phyloP scores from a whole-genome alignment of 2,888 invertebrate genomes.

The Andrena marginata region DNA sequence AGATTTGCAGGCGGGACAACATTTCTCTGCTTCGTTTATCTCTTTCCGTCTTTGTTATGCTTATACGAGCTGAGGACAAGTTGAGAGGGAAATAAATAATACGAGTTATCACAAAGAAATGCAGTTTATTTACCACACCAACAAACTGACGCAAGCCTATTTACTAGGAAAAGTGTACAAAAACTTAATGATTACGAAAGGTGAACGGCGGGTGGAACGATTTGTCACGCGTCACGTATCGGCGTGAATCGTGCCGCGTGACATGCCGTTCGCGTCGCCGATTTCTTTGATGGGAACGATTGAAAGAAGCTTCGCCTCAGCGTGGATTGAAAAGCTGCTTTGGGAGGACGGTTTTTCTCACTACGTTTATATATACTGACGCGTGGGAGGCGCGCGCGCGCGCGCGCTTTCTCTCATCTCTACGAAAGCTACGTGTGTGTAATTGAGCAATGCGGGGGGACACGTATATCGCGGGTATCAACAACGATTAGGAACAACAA shows the following conservation, averaged over 20 bases:
- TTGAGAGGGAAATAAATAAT: constrained; percentile 84
- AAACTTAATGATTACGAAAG: constrained; percentile 67
- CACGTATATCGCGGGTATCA: constrained; percentile 53
- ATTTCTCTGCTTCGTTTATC: constrained; percentile 32
- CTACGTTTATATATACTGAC: constrained; percentile 32
- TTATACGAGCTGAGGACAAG: constrained; percentile 63
- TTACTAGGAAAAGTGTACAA: constrained; percentile 74
- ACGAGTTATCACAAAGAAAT: constrained; percentile 84
- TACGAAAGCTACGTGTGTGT: constrained; percentile 51
- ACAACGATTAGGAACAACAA: constrained; percentile 62
- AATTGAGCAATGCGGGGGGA: constrained; percentile 52
- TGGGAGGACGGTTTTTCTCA: constrained; percentile 59
- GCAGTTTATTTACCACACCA: constrained; percentile 85
- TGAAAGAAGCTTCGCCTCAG: constrained; percentile 55
- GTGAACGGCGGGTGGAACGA: constrained; percentile 15
- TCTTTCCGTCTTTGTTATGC: constrained; percentile 36
- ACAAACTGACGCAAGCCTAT: constrained; percentile 81
- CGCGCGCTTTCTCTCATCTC: constrained; percentile 2
- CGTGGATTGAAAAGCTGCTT: constrained; percentile 57
- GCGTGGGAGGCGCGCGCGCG: constrained; percentile 10
- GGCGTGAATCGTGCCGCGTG: constrained; percentile 24
- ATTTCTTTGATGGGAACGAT: constrained; percentile 45
- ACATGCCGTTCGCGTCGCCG: constrained; percentile 17
- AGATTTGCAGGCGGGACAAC: constrained; percentile 45
- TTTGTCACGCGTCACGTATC: constrained; percentile 19